These are phyloP conservation scores for Acrocyrtus sp. DNA, from an alignment of 2,888 invertebrate species.

Conservation along the genomic window DNA sequence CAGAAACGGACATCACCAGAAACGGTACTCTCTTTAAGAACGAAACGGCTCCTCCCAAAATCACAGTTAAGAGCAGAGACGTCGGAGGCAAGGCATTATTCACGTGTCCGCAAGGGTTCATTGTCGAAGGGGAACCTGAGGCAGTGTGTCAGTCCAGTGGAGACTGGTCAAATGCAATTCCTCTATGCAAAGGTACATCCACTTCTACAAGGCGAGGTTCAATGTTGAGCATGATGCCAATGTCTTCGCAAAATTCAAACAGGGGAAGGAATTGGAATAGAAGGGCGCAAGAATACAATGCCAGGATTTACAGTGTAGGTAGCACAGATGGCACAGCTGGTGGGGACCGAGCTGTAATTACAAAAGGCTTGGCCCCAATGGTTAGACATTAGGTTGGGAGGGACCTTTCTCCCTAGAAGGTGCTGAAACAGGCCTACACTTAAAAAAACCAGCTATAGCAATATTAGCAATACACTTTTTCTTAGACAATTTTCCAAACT, in stretches of 20 bases:
- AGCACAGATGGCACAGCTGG: neutral
- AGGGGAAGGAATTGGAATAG: constrained; percentile 47
- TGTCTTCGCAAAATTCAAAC: constrained; percentile 29
- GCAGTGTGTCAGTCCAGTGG: constrained; percentile 67
- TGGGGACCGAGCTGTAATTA: neutral
- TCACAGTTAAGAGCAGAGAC: constrained; percentile 79
- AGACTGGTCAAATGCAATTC: constrained; percentile 82
- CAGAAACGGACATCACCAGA: constrained; percentile 36
- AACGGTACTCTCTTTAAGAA: constrained; percentile 67
- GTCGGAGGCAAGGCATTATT: constrained; percentile 85
- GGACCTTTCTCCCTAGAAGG: neutral
- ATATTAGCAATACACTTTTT: too few relatives aligned
- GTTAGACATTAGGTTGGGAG: neutral
- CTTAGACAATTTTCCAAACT: too few relatives aligned
- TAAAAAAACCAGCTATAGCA: too few relatives aligned
- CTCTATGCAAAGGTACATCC: constrained; percentile 76
- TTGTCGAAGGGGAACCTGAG: constrained; percentile 74
- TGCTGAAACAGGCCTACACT: too few relatives aligned
- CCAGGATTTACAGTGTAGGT: neutral
- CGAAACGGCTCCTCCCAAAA: constrained; percentile 65
- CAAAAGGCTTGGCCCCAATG: neutral
- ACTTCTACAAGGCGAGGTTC: neutral
- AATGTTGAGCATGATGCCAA: constrained; percentile 34
- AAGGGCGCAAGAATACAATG: constrained; percentile 27
- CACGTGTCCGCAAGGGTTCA: constrained; percentile 83